Base-by-base conservation (phyloP, 2,888 invertebrate genomes). In the Cylindroiulus punctatus region DNA sequence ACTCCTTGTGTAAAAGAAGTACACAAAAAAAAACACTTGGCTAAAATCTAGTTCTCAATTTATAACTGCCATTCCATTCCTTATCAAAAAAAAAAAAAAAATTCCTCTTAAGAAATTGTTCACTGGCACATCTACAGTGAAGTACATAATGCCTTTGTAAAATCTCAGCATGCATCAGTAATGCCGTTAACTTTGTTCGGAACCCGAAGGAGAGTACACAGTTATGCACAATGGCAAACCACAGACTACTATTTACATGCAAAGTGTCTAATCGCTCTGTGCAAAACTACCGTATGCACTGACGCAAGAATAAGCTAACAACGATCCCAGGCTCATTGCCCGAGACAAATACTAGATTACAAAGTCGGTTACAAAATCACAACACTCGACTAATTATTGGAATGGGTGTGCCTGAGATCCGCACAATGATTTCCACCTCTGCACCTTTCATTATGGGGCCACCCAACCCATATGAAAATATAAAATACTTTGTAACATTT, bases 381-480 rank as follows among this genome's bases (percentile, higher is more conserved):
- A 57, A 22, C n/a, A 57, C 22, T 7, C 5, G 22, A 17, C 57
- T 57, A 57, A 22, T 57, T 57, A 22, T 22, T 57, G 3, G n/a
- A 57, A 17, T 57, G n/a, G 57, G 22, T 5, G 57, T 57, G 57
- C 57, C 57, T 22, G 57, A 57, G 57, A 22, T 57, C 57, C 22
- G 57, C 22, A 10, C 57, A 5, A 22, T n/a, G 17, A 57, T 22
- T 57, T 57, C 17, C 57, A 57, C 17, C 17, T 4, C 17, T 17
- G 12, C 4, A 47, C 47, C 47, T 57, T 57, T 5, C n/a, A 57
- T 17, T 22, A 57, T 57, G 22, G 22, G 22, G 22, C 57, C 22
- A 57, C 22, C 57, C 57, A 57, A 57, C 57, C 57, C 57, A 57
- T 57, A 57, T 57, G 57, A 57, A 57, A 57, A 57, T 57, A 57